These are phyloP conservation scores for Trissolcus basalis DNA, from an alignment of 1,140 invertebrate species.

Conservation along the genomic window DNA sequence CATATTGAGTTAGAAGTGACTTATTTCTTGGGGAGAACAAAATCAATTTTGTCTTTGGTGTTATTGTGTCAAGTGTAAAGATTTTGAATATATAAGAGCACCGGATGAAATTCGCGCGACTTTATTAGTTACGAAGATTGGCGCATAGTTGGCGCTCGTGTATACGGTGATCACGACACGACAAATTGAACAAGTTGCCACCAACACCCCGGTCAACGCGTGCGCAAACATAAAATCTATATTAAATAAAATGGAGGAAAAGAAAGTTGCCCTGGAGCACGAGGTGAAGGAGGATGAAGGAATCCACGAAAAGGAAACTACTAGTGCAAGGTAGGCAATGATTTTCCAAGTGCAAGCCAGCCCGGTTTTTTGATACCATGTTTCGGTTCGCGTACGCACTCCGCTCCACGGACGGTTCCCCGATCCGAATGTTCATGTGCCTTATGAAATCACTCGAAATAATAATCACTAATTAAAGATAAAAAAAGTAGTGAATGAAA, in stretches of 20 bases:
- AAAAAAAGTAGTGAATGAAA: too few species aligned
- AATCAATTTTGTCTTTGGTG: too few species aligned
- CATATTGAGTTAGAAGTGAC: too few species aligned
- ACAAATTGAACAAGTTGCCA: constrained; percentile 28
- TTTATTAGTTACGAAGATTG: too few species aligned
- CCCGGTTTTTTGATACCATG: constrained; percentile 9
- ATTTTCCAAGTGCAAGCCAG: background rate
- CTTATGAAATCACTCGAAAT: too few species aligned
- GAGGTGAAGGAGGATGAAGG: constrained; percentile 68
- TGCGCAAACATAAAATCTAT: constrained; percentile 69
- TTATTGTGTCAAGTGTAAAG: too few species aligned
- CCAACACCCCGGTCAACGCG: constrained; percentile 45
- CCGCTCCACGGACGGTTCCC: too few species aligned
- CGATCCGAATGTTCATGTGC: too few species aligned
- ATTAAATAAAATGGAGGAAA: constrained; percentile 76
- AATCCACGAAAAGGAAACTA: constrained; percentile 70
- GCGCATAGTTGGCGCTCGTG: constrained; percentile 14
- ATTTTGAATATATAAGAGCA: too few species aligned
- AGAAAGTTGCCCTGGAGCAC: constrained; percentile 68
- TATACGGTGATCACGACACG: constrained; percentile 8
- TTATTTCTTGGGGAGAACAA: too few species aligned
- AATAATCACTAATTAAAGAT: too few species aligned
- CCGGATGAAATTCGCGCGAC: too few species aligned
- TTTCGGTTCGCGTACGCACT: background rate
- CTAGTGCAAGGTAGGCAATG: constrained; percentile 66